Percentiles rank a stretch among this genome's conserved stretches.
Evolutionary conservation across 1,140 invertebrate genomes (phyloP).

Genomic region (Heterodera carotae): DNA sequence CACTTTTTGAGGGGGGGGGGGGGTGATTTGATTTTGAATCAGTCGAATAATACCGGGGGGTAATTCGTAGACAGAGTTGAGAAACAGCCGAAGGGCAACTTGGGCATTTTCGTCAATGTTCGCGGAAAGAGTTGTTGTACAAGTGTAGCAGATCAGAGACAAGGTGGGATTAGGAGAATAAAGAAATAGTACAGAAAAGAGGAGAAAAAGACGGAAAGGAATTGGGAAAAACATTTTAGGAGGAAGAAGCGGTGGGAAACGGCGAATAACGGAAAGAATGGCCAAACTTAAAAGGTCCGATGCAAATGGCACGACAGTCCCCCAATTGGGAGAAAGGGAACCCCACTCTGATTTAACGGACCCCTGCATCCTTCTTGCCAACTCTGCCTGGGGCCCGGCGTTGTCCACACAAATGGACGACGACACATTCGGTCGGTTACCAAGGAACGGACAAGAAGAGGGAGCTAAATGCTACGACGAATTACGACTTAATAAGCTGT

Average conservation of each 20-base stretch:
- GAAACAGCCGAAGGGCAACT: conserved; percentile 23
- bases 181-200: neutral
- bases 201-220: too few species aligned
- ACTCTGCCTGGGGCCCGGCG: too few species aligned
- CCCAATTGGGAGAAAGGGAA: neutral
- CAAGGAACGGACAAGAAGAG: neutral
- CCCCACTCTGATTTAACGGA: too few species aligned
- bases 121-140: conserved; percentile 16
- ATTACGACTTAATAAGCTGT: too few species aligned
- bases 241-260: too few species aligned
- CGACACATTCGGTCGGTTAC: neutral
- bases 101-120: conserved; percentile 29
- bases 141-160: conserved; percentile 21
- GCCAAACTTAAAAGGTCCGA: neutral
- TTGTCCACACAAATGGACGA: neutral
- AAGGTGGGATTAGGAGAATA: conserved; percentile 77
- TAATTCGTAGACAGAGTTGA: conserved; percentile 29
- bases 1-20: neutral
- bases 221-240: neutral
- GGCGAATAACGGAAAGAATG: neutral
- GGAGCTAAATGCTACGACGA: too few species aligned
- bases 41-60: conserved; percentile 22
- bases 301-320: neutral
- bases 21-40: too few species aligned
- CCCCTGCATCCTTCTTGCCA: too few species aligned